Conservation (phyloP, 2,113 vertebrate genomes). For the Pachycephala philippinensis region DNA sequence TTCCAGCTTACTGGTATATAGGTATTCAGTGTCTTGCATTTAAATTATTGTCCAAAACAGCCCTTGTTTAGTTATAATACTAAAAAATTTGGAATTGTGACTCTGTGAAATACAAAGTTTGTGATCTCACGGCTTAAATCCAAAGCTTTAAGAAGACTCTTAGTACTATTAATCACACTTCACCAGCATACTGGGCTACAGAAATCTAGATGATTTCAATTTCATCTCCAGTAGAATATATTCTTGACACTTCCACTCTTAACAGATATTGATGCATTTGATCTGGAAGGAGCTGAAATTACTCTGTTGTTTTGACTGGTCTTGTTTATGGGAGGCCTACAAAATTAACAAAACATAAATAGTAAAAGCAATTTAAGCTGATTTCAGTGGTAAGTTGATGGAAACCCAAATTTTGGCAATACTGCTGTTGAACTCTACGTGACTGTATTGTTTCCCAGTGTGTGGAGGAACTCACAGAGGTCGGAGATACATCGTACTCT, state of each 20-base stretch:
- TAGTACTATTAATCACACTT: conserved; percentile 28
- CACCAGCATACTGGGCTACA: conserved; percentile 58
- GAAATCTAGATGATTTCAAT: conserved; percentile 74
- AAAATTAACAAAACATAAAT: not conserved
- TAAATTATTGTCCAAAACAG: not conserved
- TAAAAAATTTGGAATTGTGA: not conserved
- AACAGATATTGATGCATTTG: conserved; percentile 69
- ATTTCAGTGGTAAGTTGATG: not conserved
- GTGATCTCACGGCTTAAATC: not conserved
- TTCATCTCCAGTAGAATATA: conserved; percentile 69
- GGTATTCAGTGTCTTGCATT: not conserved
- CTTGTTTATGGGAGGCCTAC: not conserved
- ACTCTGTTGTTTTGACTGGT: conserved; percentile 48
- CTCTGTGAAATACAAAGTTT: not conserved
- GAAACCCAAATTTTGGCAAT: not conserved
- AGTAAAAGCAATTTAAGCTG: not conserved
- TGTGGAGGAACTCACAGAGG: not conserved
- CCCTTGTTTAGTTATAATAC: not conserved
- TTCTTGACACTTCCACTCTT: conserved; percentile 74
- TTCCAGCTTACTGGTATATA: not conserved
- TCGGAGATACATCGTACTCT: rapidly evolving
- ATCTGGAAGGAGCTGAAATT: not conserved
- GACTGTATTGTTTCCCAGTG: not conserved
- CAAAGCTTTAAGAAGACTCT: not conserved
- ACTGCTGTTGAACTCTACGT: not conserved